Conservation (phyloP, 1,140 invertebrate genomes). For the Drosophila bocqueti region DNA sequence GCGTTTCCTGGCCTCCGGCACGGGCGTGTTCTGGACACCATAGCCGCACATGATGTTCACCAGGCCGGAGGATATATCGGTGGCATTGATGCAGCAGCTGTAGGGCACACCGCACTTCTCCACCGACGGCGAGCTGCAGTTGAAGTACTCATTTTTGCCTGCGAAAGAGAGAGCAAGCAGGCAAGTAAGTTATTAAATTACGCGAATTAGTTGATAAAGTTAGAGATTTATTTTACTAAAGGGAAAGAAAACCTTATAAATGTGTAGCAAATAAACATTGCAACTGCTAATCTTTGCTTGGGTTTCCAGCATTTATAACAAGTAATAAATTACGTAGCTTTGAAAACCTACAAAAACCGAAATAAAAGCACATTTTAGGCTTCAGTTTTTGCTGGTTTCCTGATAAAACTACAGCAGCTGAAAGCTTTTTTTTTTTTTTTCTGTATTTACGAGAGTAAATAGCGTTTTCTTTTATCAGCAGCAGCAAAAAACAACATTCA, state of each 20-base stretch:
- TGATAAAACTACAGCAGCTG: conserved; percentile 3
- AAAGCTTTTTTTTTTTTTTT: conserved; percentile 1
- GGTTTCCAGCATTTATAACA: background rate
- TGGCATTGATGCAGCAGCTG: conserved; percentile 96
- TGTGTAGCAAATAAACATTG: background rate
- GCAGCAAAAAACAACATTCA: conserved; percentile 4
- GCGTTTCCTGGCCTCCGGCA: conserved; percentile 93
- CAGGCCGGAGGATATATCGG: conserved; percentile 93
- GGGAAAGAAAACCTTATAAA: background rate
- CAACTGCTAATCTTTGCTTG: background rate
- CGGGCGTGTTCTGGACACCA: conserved; percentile 91
- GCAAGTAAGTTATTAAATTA: no score
- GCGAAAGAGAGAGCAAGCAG: background rate
- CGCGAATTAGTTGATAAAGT: background rate
- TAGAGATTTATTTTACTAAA: background rate
- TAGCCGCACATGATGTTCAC: conserved; percentile 97
- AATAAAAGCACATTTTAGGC: background rate
- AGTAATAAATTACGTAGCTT: no score
- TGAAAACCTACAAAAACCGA: background rate
- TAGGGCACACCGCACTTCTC: conserved; percentile 96
- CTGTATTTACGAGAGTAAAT: background rate
- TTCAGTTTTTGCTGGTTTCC: background rate
- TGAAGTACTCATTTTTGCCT: conserved; percentile 96
- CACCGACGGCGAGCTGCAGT: conserved; percentile 94
- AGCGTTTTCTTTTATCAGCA: background rate